Evolutionary conservation across 2,113 vertebrate genomes (phyloP).

Genomic region (Antennarius striatus): DNA sequence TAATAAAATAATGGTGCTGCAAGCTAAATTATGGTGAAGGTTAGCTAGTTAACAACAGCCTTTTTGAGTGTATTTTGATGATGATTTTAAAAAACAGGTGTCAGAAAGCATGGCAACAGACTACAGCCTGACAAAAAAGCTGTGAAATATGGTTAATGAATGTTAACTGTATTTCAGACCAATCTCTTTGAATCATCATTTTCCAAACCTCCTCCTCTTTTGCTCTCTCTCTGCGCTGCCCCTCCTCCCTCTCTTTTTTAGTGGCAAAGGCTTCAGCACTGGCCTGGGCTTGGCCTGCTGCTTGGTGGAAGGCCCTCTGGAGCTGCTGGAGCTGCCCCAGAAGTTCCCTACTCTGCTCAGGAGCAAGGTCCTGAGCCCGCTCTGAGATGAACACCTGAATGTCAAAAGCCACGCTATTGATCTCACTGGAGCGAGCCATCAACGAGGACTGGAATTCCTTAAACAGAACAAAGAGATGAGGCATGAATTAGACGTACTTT

Average conservation of each 20-base stretch:
- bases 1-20: neutral
- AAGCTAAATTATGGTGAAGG: constrained; percentile 21
- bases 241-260: constrained; percentile 73
- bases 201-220: constrained; percentile 77
- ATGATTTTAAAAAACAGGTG: neutral
- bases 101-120: constrained; percentile 30
- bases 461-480: neutral
- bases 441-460: constrained; percentile 84
- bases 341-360: constrained; percentile 87
- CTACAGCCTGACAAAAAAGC: constrained; percentile 23
- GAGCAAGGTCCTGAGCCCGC: constrained; percentile 85
- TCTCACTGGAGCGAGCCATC: constrained; percentile 76
- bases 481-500: neutral
- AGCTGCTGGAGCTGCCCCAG: constrained; percentile 87
- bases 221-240: constrained; percentile 46
- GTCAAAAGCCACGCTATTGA: constrained; percentile 81
- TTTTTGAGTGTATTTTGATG: neutral
- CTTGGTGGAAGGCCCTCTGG: constrained; percentile 84
- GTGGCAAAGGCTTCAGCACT: constrained; percentile 75
- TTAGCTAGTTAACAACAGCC: constrained; percentile 29
- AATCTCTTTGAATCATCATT: constrained; percentile 28
- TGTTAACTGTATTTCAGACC: constrained; percentile 10
- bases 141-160: constrained; percentile 18
- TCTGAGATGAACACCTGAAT: constrained; percentile 91
- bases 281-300: constrained; percentile 74